Evolutionary conservation across 1,140 invertebrate genomes (phyloP).

Genomic region (Caenorhabditis remanei): DNA sequence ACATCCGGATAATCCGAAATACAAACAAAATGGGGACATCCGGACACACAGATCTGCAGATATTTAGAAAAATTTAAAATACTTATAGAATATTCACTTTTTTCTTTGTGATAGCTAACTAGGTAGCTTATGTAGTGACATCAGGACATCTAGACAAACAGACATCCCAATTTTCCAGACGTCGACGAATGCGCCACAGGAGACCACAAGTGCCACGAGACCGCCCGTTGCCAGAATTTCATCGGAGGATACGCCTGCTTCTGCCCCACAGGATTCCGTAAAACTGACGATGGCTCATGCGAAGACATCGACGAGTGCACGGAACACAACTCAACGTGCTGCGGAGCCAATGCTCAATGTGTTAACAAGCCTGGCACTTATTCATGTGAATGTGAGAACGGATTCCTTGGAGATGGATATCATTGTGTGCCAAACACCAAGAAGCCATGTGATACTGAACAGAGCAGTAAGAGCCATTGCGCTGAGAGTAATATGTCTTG

Average conservation of each 20-base stretch:
- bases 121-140: too few species aligned
- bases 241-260: constrained; percentile 72
- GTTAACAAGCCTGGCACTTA: constrained; percentile 95
- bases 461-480: constrained; percentile 2
- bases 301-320: constrained; percentile 96
- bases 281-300: constrained; percentile 65
- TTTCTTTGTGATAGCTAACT: too few species aligned
- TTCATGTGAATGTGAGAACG: constrained; percentile 93
- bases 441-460: constrained; percentile 1
- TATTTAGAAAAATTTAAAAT: too few species aligned
- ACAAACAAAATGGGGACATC: too few species aligned
- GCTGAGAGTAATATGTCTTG: constrained; percentile 41
- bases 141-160: too few species aligned
- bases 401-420: constrained; percentile 82
- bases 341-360: constrained; percentile 95
- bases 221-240: constrained; percentile 69
- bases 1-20: too few species aligned
- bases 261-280: constrained; percentile 72
- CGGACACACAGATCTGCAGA: too few species aligned
- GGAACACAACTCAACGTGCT: constrained; percentile 84
- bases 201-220: constrained; percentile 71
- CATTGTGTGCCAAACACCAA: constrained; percentile 2
- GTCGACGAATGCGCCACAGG: constrained; percentile 71
- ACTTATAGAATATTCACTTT: too few species aligned
- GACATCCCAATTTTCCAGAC: constrained; percentile 63